phyloP scores from a whole-genome alignment of 1,140 invertebrate genomes.

The Camponotus vicinus region DNA sequence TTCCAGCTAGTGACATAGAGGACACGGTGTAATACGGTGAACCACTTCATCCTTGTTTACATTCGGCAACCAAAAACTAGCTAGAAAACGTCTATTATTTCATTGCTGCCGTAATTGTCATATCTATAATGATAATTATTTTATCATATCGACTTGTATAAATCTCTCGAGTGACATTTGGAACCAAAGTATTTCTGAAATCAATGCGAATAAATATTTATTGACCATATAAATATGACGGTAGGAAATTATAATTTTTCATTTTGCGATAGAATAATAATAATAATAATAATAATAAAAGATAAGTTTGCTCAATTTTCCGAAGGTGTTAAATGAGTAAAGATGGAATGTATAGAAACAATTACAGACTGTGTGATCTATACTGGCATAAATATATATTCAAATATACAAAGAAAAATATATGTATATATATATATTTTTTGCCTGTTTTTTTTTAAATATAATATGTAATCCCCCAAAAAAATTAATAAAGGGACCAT shows the following conservation, averaged over 20 bases:
- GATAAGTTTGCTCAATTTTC: conserved; percentile 31
- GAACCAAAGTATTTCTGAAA: neutral
- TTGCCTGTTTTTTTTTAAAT: conserved; percentile 32
- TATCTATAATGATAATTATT: neutral
- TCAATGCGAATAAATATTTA: conserved; percentile 23
- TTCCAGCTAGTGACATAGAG: too few species aligned
- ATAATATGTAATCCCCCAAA: conserved; percentile 44
- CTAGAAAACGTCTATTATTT: neutral
- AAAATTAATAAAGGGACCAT: conserved; percentile 71
- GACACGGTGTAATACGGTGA: too few species aligned
- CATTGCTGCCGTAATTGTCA: neutral
- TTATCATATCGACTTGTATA: neutral
- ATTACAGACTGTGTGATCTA: conserved; percentile 27
- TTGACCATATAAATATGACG: neutral
- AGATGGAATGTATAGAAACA: conserved; percentile 9
- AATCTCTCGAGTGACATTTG: conserved; percentile 19
- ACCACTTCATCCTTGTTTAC: too few species aligned
- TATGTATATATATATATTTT: conserved; percentile 34
- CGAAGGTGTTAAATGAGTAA: conserved; percentile 23
- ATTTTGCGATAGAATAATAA: conserved; percentile 24
- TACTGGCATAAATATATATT: conserved; percentile 20
- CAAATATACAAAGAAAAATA: neutral
- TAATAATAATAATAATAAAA: conserved; percentile 8
- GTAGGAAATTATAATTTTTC: conserved; percentile 4
- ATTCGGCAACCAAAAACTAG: too few species aligned